Base-by-base conservation (phyloP, 53 echinoderm and acorn worm species). In the Luidia sarsii region DNA sequence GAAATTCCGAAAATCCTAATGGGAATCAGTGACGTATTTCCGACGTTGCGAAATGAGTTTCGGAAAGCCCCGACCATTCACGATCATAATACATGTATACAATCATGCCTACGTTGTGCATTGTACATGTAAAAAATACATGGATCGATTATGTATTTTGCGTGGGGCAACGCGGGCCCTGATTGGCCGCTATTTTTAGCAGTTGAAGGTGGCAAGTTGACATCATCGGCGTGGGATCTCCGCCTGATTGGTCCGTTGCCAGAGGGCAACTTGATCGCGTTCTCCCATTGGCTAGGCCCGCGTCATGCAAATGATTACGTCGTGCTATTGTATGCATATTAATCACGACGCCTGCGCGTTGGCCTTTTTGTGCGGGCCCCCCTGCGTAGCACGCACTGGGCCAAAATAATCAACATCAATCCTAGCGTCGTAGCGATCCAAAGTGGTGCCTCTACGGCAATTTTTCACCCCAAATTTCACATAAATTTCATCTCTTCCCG, bases 121-220 rank as follows among this genome's bases (percentile, higher is more conserved):
- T n/a, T n/a, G n/a, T n/a, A n/a, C n/a, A n/a, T n/a, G n/a, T n/a
- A n/a, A n/a, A n/a, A n/a, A n/a, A n/a, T n/a, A n/a, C n/a, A n/a
- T n/a, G n/a, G n/a, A n/a, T n/a, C n/a, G n/a, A n/a, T n/a, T n/a
- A n/a, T n/a, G n/a, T n/a, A n/a, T n/a, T n/a, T n/a, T 4, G 1
- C 11, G 7, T 11, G 7, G 20, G 67, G 22, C 25, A 67, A 46
- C 18, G 1, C 18, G 14, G 21, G 1, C 38, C 25, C 21, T 72
- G 72, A 38, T 72, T 72, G 72, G 72, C 39, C 37, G 32, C 52
- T 72, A 72, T 72, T 56, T 72, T 55, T 72, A 56, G 72, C 7
- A 0, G 5, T 13, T 23, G 8, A 19, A 34, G 46, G n/a, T n/a
- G 6, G 7, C 0, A 4, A 38, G 72, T 37, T 57, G 72, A 72